Conservation (phyloP, 2,797 vertebrate species). For the Taeniopygia guttata region DNA sequence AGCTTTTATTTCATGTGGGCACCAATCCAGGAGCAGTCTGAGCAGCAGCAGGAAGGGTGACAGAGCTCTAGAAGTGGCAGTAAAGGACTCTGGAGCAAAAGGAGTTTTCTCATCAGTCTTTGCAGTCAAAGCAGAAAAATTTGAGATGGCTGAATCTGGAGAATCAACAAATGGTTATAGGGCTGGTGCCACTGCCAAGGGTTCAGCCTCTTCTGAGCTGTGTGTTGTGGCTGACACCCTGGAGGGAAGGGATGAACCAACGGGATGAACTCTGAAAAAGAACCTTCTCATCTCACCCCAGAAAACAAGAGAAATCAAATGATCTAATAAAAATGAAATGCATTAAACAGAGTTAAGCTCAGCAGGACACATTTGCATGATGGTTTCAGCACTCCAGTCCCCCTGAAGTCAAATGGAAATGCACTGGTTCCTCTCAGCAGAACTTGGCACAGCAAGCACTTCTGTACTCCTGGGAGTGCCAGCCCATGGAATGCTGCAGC, state of each 20-base stretch:
- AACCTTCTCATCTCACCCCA: not conserved
- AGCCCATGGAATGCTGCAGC: not conserved
- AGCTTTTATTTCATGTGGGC: not conserved
- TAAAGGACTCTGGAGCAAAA: not conserved
- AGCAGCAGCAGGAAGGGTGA: not conserved
- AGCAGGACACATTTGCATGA: not conserved
- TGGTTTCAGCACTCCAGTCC: not conserved
- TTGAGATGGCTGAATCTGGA: not conserved
- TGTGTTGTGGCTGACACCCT: not conserved
- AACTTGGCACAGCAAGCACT: not conserved
- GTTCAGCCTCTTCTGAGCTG: not conserved
- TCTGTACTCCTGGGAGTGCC: not conserved
- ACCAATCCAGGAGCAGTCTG: not conserved
- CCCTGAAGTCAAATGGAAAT: slow-evolving; percentile 12
- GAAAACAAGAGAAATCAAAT: not conserved
- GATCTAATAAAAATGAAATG: not conserved
- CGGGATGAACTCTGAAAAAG: not conserved
- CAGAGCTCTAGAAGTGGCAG: not conserved
- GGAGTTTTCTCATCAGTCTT: not conserved
- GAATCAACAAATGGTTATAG: not conserved
- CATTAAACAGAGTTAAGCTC: not conserved
- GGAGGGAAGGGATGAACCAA: not conserved
- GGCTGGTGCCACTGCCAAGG: not conserved
- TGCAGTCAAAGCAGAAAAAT: not conserved
- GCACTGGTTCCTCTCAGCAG: not conserved